A percentile compares a stretch with the other conserved stretches of the same genome.
Conservation (phyloP, 2,797 vertebrate genomes). For the Brotula barbata region DNA sequence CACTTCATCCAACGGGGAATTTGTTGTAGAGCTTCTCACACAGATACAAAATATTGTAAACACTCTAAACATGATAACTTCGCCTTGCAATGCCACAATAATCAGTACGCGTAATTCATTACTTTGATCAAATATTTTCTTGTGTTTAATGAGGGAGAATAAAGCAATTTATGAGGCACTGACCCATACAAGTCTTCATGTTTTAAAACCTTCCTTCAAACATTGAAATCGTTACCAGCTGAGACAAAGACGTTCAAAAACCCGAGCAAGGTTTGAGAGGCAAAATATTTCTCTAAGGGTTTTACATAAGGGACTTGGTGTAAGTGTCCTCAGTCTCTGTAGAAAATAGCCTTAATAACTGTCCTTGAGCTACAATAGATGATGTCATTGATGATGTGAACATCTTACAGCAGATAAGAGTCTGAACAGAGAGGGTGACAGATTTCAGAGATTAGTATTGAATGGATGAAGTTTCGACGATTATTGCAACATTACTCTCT, state of each 20-base stretch:
- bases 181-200: neutral
- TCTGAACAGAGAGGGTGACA: constrained; percentile 2
- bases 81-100: constrained; percentile 8
- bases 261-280: neutral
- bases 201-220: constrained; percentile 1
- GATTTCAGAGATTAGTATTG: constrained; percentile 20
- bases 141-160: constrained; percentile 7
- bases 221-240: no score
- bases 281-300: neutral
- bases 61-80: constrained; percentile 34
- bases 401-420: neutral
- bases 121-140: constrained; percentile 32
- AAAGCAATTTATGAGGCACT: constrained; percentile 8
- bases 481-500: neutral
- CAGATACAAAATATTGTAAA: constrained; percentile 16
- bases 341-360: no score
- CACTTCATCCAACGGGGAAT: neutral
- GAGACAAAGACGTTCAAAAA: neutral
- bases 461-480: neutral
- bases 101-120: constrained; percentile 28
- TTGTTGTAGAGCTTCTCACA: constrained; percentile 4
- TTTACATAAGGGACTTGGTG: neutral
- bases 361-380: constrained; percentile 31
- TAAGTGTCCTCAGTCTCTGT: no score
- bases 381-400: constrained; percentile 7